Conservation (phyloP, 2,113 vertebrate species). For the Struthidea cinerea region DNA sequence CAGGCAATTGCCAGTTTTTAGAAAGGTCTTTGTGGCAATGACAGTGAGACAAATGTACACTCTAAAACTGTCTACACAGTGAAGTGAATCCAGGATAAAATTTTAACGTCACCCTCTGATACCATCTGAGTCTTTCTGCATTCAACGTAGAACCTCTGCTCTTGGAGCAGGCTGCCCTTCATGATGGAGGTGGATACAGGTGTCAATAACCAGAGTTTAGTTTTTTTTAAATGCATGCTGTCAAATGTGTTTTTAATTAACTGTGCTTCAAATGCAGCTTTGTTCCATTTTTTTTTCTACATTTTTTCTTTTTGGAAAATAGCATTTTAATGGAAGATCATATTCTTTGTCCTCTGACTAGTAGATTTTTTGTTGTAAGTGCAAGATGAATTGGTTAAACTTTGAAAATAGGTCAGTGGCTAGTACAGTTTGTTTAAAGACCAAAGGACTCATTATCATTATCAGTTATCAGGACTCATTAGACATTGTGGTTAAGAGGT, state of each 20-base stretch:
- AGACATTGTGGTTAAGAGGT: not conserved
- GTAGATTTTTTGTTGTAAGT: not conserved
- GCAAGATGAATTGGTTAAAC: not conserved
- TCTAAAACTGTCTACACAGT: not conserved
- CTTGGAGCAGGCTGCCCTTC: fast-evolving
- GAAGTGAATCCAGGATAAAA: not conserved
- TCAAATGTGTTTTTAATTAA: not conserved
- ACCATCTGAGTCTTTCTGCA: not conserved
- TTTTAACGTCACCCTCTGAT: not conserved
- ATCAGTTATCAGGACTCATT: not conserved
- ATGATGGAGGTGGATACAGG: not conserved
- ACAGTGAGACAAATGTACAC: fast-evolving
- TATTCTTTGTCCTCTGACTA: not conserved
- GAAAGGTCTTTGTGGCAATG: not conserved
- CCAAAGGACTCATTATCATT: not conserved
- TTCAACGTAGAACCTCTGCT: not conserved
- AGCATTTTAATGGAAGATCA: not conserved
- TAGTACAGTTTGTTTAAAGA: not conserved
- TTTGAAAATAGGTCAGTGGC: not conserved
- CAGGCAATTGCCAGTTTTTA: not conserved
- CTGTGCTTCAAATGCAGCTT: not conserved
- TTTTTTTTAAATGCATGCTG: not conserved
- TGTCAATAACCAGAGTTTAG: not conserved
- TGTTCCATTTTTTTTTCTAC: not conserved
- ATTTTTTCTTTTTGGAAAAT: not conserved